These are phyloP conservation scores for Amphiprion clarkii DNA, from an alignment of 2,797 vertebrate genomes.

Conservation along the genomic window DNA sequence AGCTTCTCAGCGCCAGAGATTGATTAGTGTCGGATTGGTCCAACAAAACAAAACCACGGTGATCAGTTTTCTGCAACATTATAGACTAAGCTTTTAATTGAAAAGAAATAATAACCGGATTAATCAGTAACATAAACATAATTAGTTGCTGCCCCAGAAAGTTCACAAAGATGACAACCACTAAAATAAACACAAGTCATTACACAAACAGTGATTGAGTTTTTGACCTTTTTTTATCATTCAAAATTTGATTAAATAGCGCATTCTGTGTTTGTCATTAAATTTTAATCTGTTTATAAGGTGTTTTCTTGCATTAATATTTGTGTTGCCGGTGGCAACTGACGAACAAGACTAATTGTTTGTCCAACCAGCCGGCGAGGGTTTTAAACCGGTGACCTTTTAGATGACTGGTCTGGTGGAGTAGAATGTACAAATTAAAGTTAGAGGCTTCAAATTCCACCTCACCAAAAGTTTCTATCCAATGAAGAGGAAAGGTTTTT, in stretches of 20 bases:
- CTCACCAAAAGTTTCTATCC: neutral
- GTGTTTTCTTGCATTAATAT: no score
- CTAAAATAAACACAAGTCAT: neutral
- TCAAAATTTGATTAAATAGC: neutral
- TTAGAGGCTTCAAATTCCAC: neutral
- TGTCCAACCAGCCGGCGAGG: neutral
- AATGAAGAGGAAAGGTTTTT: neutral
- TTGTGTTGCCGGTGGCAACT: no score
- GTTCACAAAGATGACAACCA: neutral
- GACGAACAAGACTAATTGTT: neutral
- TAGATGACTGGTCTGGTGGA: neutral
- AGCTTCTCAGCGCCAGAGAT: no score
- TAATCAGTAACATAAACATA: neutral
- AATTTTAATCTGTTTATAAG: neutral
- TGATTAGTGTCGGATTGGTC: no score
- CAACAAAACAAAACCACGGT: no score
- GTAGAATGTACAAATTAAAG: constrained; percentile 2
- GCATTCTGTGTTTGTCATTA: neutral
- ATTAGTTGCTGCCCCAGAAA: neutral
- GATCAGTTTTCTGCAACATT: no score
- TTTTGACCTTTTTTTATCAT: neutral
- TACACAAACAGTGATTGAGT: neutral
- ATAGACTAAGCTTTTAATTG: no score
- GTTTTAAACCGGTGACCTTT: neutral
- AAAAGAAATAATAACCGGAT: no score